Conservation (phyloP, 2,888 invertebrate genomes). For the Ichneumoninae sp. region DNA sequence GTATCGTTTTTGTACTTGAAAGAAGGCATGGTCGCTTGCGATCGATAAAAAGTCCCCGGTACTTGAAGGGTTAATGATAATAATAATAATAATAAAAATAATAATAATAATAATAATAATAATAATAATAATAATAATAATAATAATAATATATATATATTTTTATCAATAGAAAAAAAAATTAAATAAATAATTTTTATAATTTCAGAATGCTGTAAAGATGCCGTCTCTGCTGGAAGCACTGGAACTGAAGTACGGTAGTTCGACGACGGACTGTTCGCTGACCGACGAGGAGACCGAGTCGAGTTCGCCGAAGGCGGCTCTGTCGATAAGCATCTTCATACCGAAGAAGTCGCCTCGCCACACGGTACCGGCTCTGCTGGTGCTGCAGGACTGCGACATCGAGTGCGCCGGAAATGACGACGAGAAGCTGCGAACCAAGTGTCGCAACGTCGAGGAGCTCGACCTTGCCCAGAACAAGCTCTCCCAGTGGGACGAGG, state of each 20-base stretch:
- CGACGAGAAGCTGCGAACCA: conserved; percentile 89
- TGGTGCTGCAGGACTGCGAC: conserved; percentile 96
- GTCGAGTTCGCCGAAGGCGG: conserved; percentile 84
- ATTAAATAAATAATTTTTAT: no score
- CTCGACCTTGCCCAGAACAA: conserved; percentile 97
- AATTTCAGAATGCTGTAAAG: conserved; percentile 78
- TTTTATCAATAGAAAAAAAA: no score
- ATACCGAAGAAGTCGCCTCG: conserved; percentile 93
- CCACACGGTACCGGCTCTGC: conserved; percentile 91
- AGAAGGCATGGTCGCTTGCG: no score
- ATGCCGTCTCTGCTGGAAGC: conserved; percentile 97
- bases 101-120: no score
- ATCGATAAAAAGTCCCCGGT: no score
- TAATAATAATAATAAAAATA: no score
- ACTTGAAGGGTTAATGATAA: no score
- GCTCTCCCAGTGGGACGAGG: conserved; percentile 94
- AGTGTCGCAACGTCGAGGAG: conserved; percentile 96
- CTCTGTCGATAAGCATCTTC: conserved; percentile 92
- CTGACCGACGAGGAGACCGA: conserved; percentile 86
- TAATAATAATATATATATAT: no score
- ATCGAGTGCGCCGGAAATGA: conserved; percentile 95
- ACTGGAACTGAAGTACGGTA: conserved; percentile 93
- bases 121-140: no score
- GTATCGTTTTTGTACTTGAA: no score
- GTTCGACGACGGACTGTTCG: conserved; percentile 86